These are phyloP conservation scores for Diceros bicornis DNA, from an alignment of 2,797 vertebrate species.

Conservation along the genomic window DNA sequence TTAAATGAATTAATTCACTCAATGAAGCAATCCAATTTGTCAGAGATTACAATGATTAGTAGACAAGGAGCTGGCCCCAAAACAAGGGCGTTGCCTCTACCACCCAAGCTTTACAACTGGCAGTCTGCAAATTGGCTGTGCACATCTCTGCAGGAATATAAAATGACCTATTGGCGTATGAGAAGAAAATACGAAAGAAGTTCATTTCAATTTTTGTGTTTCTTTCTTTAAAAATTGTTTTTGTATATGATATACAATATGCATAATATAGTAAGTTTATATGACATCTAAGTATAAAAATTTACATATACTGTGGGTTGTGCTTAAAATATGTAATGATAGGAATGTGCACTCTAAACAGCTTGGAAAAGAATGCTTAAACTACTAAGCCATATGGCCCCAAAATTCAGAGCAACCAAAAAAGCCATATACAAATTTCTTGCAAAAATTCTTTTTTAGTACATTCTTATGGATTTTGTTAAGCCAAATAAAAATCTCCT, in stretches of 20 bases:
- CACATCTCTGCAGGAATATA: not conserved
- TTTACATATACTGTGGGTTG: not conserved
- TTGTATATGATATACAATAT: not conserved
- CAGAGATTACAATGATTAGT: not conserved
- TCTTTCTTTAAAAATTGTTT: not conserved
- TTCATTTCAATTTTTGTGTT: not conserved
- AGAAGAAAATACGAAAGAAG: not conserved
- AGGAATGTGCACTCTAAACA: not conserved
- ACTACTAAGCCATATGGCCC: not conserved
- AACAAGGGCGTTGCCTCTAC: not conserved
- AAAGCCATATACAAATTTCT: not conserved
- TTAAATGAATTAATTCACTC: not conserved
- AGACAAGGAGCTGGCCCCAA: not conserved
- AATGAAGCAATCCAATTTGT: not conserved
- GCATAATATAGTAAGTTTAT: not conserved
- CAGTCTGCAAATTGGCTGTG: not conserved
- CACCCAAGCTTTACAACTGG: not conserved
- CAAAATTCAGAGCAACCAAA: not conserved
- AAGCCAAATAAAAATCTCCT: not conserved
- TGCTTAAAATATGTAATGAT: slow-evolving; percentile 10
- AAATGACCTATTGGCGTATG: not conserved
- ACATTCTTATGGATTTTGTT: not conserved
- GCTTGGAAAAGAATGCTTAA: slow-evolving; percentile 11
- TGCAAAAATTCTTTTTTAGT: not conserved
- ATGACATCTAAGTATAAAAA: slow-evolving; percentile 24